A percentile compares a stretch with the other conserved stretches of the same genome.
These are phyloP conservation scores for Oncopodura yosiiana DNA, from an alignment of 1,140 invertebrate genomes.

Conservation along the genomic window DNA sequence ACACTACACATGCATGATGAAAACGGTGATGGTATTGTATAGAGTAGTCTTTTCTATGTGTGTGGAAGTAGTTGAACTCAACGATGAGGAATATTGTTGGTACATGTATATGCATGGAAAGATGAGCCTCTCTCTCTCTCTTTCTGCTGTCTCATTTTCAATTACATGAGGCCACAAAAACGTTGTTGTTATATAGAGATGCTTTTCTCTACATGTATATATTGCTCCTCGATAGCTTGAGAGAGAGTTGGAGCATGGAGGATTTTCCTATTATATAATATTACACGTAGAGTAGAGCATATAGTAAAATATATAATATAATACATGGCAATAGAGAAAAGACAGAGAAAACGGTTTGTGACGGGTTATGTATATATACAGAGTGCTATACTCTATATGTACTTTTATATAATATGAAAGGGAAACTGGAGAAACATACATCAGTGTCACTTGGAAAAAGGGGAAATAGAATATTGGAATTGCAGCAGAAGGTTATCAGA, in stretches of 20 bases:
- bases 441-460: slow-evolving; percentile 31
- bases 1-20: neutral
- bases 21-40: neutral
- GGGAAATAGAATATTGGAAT: slow-evolving; percentile 35
- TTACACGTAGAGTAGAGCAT: too few species aligned
- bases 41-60: neutral
- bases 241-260: slow-evolving; percentile 15
- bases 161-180: slow-evolving; percentile 32
- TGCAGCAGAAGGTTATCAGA: slow-evolving; percentile 32
- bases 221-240: too few species aligned
- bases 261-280: slow-evolving; percentile 11
- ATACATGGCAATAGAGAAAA: too few species aligned
- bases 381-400: neutral
- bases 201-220: too few species aligned
- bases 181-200: slow-evolving; percentile 29
- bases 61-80: too few species aligned
- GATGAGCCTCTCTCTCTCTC: neutral
- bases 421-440: slow-evolving; percentile 31
- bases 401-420: slow-evolving; percentile 29
- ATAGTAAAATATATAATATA: too few species aligned
- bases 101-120: neutral
- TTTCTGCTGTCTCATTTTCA: slow-evolving; percentile 28
- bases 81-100: too few species aligned
- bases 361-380: too few species aligned
- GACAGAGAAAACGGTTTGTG: too few species aligned